Evolutionary conservation across 2,113 vertebrate species (phyloP).

Genomic region (Ahaetulla prasina): DNA sequence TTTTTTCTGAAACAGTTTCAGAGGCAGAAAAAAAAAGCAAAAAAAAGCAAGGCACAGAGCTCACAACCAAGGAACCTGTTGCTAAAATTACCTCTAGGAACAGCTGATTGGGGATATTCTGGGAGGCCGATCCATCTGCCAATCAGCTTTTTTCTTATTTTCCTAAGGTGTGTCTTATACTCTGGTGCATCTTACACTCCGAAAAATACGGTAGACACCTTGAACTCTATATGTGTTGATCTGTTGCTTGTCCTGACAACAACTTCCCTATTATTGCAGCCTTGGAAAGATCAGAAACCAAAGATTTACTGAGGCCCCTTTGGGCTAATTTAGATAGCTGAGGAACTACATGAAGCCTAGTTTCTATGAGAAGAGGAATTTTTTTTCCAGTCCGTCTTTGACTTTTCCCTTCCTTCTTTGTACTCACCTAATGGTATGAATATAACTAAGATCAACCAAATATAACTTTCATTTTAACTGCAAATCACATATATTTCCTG

Average conservation of each 20-base stretch:
- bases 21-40: too few relatives aligned
- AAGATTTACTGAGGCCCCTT: not conserved
- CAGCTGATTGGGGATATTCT: too few relatives aligned
- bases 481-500: not conserved
- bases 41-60: too few relatives aligned
- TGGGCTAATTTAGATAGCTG: not conserved
- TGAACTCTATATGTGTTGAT: not conserved
- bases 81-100: too few relatives aligned
- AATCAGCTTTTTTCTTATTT: too few relatives aligned
- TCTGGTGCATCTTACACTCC: too few relatives aligned
- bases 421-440: not conserved
- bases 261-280: not conserved
- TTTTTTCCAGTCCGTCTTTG: not conserved
- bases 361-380: not conserved
- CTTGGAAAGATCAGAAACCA: not conserved
- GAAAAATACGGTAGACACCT: too few relatives aligned
- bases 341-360: not conserved
- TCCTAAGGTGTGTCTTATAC: too few relatives aligned
- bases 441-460: not conserved
- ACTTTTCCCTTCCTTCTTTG: not conserved
- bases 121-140: too few relatives aligned
- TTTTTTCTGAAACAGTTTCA: too few relatives aligned
- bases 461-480: not conserved
- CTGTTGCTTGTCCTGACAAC: not conserved
- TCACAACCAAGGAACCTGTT: too few relatives aligned